Evolutionary conservation across 2,888 invertebrate species (phyloP), one percentile per base, ranked within the genome.

Genomic region (Cryptocephalus primarius): DNA sequence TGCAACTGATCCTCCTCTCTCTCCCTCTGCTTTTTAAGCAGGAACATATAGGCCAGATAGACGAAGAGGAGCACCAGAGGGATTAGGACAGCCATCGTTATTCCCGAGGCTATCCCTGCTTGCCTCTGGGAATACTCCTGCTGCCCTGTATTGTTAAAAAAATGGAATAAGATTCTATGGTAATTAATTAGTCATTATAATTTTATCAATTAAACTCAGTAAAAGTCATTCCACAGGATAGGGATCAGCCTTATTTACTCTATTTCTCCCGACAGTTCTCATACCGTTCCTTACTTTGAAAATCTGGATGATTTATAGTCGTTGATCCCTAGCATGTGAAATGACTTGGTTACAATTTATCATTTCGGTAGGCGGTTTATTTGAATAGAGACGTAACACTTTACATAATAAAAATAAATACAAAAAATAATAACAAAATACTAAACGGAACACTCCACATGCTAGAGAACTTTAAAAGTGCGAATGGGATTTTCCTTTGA

Each of bases 41-140:
- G 47, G 47, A 67, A 60, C 53, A 59, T 56, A 49, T 60, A 67
- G 1, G 62, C 70, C 43, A 66, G 48, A 49, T 63, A 70, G 9
- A 87, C 77, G 45, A 88, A 73, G 9, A 83, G 68, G 51, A 90
- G 70, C 32, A 88, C 61, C 45, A 88, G 74, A 1, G 90, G 88
- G 53, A 91, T 71, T 63, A 91, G 72, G 44, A 88, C 78, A 6
- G 82, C 82, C 54, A 88, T 71, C 57, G 88, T 79, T 63, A 88
- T 80, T 53, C 85, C 88, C 64, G 83, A 79, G 2, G 90, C 86
- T 8, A 85, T 73, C 13, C 88, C 88, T 32, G 86, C 81, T 56
- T 83, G 82, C 44, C 87, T 77, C 8, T 85, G 77, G 10, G 84
- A 82, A 69, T 86, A 88, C 70, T 89, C 89, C 66, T 87, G 84